A percentile compares a stretch with the other conserved stretches of the same genome.
Conservation (phyloP, 2,113 vertebrate genomes). For the Lepisosteus osseus region DNA sequence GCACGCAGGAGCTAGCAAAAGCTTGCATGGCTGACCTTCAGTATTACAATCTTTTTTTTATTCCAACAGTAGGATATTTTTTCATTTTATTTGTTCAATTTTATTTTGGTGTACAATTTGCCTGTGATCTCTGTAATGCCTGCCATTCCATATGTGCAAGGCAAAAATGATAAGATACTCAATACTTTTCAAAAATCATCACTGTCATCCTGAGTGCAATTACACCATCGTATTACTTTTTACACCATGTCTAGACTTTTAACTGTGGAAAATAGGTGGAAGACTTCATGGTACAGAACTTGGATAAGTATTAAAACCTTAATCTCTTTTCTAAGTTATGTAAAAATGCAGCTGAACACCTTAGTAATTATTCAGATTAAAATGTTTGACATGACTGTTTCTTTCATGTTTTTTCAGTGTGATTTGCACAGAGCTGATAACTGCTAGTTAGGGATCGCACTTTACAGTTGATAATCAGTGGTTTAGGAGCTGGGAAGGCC, state of each 20-base stretch:
- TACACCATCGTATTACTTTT: too few species aligned
- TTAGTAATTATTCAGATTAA: background rate
- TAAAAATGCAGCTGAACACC: background rate
- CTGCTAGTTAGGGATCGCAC: constrained; percentile 33
- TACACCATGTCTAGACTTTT: background rate
- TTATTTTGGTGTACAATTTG: too few species aligned
- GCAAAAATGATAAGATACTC: too few species aligned
- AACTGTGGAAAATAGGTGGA: background rate
- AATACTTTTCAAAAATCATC: too few species aligned
- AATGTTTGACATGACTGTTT: constrained; percentile 17
- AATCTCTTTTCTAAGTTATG: background rate
- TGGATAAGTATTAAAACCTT: background rate
- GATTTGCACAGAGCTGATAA: constrained; percentile 38
- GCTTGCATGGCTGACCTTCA: too few species aligned
- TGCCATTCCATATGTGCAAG: too few species aligned
- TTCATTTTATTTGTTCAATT: too few species aligned
- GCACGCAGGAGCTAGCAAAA: too few species aligned
- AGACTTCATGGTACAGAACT: background rate
- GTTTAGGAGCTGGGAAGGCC: constrained; percentile 30
- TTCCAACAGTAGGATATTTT: too few species aligned
- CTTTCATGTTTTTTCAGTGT: constrained; percentile 6
- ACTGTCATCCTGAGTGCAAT: too few species aligned
- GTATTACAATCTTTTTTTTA: too few species aligned
- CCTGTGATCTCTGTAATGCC: too few species aligned
- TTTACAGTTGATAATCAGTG: constrained; percentile 34